These are phyloP conservation scores for Emydura subglobosa DNA, from an alignment of 2,113 vertebrate genomes.

Conservation along the genomic window DNA sequence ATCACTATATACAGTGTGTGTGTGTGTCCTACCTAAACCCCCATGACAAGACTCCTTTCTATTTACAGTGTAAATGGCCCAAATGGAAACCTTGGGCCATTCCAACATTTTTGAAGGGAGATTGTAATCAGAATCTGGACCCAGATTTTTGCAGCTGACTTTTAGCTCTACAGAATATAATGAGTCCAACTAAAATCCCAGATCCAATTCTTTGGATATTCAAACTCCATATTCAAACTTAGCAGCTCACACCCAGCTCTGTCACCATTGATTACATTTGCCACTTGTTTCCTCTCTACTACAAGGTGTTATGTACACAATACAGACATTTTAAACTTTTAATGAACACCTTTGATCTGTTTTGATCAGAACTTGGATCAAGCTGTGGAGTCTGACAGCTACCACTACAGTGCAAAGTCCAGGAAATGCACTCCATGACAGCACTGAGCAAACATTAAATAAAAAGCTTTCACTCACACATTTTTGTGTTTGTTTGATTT, in stretches of 20 bases:
- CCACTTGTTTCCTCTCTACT: background rate
- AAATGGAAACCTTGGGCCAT: background rate
- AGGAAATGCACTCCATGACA: background rate
- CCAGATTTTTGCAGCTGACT: background rate
- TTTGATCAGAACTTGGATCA: background rate
- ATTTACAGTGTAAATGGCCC: background rate
- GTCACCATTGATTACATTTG: conserved; percentile 19
- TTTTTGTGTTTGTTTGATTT: background rate
- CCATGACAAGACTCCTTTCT: background rate
- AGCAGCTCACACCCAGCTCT: conserved; percentile 24
- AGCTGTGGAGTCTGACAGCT: background rate
- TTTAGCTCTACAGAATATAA: background rate
- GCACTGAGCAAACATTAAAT: background rate
- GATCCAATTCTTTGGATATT: background rate
- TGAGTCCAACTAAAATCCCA: background rate
- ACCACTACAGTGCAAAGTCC: background rate
- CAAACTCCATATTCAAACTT: background rate
- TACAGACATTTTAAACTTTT: background rate
- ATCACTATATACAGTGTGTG: background rate
- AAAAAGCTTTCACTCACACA: background rate
- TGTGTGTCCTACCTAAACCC: background rate
- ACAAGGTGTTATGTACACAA: conserved; percentile 20
- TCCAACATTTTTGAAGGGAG: rapidly evolving
- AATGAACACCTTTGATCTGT: background rate
- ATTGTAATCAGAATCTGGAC: background rate